These are phyloP conservation scores for Larimichthys polyactis DNA, from an alignment of 2,113 vertebrate genomes.

Conservation along the genomic window DNA sequence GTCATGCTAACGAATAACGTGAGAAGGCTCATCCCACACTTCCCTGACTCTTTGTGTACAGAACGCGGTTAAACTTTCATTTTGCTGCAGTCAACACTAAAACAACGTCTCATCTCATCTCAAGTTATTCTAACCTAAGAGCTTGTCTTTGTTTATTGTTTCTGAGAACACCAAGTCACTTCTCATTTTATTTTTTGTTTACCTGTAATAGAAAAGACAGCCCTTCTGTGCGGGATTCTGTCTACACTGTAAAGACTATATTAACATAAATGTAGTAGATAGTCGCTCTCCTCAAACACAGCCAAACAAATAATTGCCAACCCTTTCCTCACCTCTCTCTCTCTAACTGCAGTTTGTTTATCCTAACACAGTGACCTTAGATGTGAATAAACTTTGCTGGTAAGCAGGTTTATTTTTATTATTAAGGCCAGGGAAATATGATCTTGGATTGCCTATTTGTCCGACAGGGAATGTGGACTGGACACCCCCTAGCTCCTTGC, in stretches of 20 bases:
- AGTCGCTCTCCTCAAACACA: slow-evolving; percentile 6
- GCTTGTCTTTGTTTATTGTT: slow-evolving; percentile 29
- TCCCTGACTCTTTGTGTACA: background rate
- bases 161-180: background rate
- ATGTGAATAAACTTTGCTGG: slow-evolving; percentile 36
- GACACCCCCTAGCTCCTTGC: slow-evolving; percentile 57
- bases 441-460: slow-evolving; percentile 60
- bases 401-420: slow-evolving; percentile 74
- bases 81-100: background rate
- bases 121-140: background rate
- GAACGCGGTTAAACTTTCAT: background rate
- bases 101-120: slow-evolving; percentile 6
- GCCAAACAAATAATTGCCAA: slow-evolving; percentile 46
- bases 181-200: background rate
- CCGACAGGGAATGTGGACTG: slow-evolving; percentile 54
- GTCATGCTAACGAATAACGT: background rate
- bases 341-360: slow-evolving; percentile 60
- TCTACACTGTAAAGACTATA: slow-evolving; percentile 11
- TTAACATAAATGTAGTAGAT: background rate
- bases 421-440: slow-evolving; percentile 65
- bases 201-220: background rate
- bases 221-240: background rate
- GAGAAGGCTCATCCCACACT: background rate
- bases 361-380: slow-evolving; percentile 50
- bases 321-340: slow-evolving; percentile 34